Percentiles rank a stretch among this genome's conserved stretches.
phyloP scores from a whole-genome alignment of 2,888 invertebrate species.

The Caenorhabditis virilis region DNA sequence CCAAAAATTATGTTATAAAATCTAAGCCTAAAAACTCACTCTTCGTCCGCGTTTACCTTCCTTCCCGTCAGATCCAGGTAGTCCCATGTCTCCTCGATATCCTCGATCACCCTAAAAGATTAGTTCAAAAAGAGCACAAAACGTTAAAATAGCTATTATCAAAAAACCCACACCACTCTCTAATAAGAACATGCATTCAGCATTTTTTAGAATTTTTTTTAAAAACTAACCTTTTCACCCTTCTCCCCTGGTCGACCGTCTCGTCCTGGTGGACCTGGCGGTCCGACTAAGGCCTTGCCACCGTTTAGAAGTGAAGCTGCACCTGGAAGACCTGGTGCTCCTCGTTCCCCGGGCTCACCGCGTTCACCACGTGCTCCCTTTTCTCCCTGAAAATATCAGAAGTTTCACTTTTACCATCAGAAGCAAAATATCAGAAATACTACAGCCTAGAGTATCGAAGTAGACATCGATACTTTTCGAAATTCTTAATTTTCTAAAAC shows the following conservation, averaged over 20 bases:
- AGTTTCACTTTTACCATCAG: not conserved
- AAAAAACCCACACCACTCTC: too few relatives aligned
- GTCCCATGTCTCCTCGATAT: slow-evolving; percentile 55
- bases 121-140: slow-evolving; percentile 2
- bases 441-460: too few relatives aligned
- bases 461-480: too few relatives aligned
- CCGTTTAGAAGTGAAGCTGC: slow-evolving; percentile 27
- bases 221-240: slow-evolving; percentile 60
- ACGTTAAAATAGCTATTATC: not conserved
- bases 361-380: slow-evolving; percentile 63
- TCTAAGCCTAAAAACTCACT: slow-evolving; percentile 43
- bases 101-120: slow-evolving; percentile 58
- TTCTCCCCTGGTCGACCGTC: slow-evolving; percentile 62
- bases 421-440: not conserved
- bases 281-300: slow-evolving; percentile 47
- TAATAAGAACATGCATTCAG: too few relatives aligned
- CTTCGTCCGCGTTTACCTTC: slow-evolving; percentile 61
- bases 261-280: slow-evolving; percentile 60
- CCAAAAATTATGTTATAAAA: not conserved
- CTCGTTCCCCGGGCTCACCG: slow-evolving; percentile 47
- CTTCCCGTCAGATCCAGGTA: slow-evolving; percentile 58
- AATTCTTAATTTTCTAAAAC: too few relatives aligned
- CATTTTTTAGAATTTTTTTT: not conserved
- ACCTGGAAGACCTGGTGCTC: slow-evolving; percentile 43
- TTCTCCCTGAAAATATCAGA: slow-evolving; percentile 53